Percentiles rank a stretch among this genome's conserved stretches.
Conservation (phyloP, 53 echinoderm and acorn worm species). For the Patiria pectinifera region DNA sequence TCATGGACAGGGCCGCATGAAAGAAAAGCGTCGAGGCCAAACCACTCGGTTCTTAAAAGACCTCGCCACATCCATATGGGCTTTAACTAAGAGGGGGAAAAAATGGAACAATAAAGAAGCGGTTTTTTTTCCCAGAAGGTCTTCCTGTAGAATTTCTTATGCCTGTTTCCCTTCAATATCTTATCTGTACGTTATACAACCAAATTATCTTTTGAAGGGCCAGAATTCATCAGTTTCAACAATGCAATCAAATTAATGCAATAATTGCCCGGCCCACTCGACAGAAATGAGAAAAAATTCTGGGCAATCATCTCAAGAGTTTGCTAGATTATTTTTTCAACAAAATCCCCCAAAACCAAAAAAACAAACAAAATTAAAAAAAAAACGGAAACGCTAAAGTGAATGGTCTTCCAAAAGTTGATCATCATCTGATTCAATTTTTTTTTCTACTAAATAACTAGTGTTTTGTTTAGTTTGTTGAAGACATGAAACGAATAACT, state of each 20-base stretch:
- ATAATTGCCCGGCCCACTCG: conserved; percentile 3
- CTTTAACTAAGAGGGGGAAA: background rate
- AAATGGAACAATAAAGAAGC: background rate
- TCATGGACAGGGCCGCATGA: background rate
- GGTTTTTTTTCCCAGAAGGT: background rate
- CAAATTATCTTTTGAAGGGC: background rate
- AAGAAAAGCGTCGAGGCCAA: conserved; percentile 14
- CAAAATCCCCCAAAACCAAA: too few relatives aligned
- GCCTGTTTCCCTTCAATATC: background rate
- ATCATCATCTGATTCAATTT: too few relatives aligned
- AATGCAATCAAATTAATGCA: conserved; percentile 29
- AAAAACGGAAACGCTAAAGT: too few relatives aligned
- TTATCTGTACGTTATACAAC: background rate
- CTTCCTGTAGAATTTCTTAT: background rate
- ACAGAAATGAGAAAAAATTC: background rate
- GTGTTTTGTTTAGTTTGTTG: too few relatives aligned
- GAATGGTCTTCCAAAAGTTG: too few relatives aligned
- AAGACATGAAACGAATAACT: too few relatives aligned
- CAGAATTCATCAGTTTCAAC: conserved; percentile 9
- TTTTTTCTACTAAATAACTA: too few relatives aligned
- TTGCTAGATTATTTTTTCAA: too few relatives aligned
- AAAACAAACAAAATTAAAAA: too few relatives aligned
- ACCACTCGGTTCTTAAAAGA: conserved; percentile 23
- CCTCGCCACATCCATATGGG: background rate
- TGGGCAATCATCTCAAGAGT: background rate